phyloP scores from a whole-genome alignment of 1,140 invertebrate species.

The Aphidius gifuensis region DNA sequence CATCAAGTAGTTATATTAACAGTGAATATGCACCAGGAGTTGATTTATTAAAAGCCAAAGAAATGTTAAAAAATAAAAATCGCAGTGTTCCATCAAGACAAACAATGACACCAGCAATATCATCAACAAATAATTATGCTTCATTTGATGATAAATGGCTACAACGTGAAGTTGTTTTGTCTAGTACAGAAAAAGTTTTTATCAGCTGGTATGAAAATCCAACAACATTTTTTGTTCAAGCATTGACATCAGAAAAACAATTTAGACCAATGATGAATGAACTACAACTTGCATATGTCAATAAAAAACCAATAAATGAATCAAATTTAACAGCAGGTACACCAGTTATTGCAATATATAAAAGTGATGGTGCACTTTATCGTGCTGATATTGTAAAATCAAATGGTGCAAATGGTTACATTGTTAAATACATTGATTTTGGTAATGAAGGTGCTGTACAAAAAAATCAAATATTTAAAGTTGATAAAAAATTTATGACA shows the following conservation, averaged over 20 bases:
- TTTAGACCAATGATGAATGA: slow-evolving; percentile 67
- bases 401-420: slow-evolving; percentile 57
- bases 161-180: slow-evolving; percentile 36
- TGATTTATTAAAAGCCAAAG: slow-evolving; percentile 34
- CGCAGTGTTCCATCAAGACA: not conserved
- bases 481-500: slow-evolving; percentile 64
- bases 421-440: slow-evolving; percentile 71
- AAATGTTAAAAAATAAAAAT: slow-evolving; percentile 21
- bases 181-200: slow-evolving; percentile 46
- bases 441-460: slow-evolving; percentile 66
- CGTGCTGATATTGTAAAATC: slow-evolving; percentile 62
- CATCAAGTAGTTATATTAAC: slow-evolving; percentile 38
- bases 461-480: slow-evolving; percentile 62
- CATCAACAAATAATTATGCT: slow-evolving; percentile 42
- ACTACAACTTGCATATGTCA: slow-evolving; percentile 64
- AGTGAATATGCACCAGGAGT: slow-evolving; percentile 35
- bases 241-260: slow-evolving; percentile 46
- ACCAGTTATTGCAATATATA: slow-evolving; percentile 65
- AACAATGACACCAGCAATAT: not conserved
- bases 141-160: slow-evolving; percentile 44
- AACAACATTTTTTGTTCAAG: slow-evolving; percentile 66
- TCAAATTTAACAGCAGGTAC: slow-evolving; percentile 50
- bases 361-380: slow-evolving; percentile 67
- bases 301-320: slow-evolving; percentile 45
- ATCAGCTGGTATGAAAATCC: slow-evolving; percentile 67